Evolutionary conservation across 2,888 invertebrate genomes (phyloP), one percentile per base, ranked within the genome.

Genomic region (Choristoneura rosaceana): DNA sequence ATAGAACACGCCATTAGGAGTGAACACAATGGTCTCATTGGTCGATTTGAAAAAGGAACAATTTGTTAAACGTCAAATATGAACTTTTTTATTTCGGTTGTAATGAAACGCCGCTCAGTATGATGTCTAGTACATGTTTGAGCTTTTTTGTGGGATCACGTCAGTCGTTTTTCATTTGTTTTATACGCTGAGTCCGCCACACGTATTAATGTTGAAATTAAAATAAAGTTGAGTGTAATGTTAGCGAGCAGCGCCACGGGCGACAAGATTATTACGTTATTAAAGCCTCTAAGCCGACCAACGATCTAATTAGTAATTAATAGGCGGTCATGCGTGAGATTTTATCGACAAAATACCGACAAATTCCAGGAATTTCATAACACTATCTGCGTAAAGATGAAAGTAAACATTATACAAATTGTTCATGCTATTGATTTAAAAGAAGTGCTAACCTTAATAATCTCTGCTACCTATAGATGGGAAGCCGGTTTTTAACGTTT

Each of bases 1-100:
- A 94, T 93, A 92, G 94, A 93, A 91, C 93, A 90, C 90, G 92
- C 93, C 92, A 93, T 93, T 93, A 94, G 91, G 90, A 92, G 82
- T 85, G 92, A 91, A 90, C 90, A 93, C 93, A 94, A 93, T 93
- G 84, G 93, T 92, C 92, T 92, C 94, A 93, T 94, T 93, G 93
- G 94, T 92, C 88, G 93, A 94, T 94, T 93, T 94, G 89, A 94
- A 94, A 94, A 94, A 93, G 93, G 93, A 93, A 93, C 93, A 93
- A 94, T 94, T 94, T 94, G 94, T 94, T 94, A 93, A 92, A 93
- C 93, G 94, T 93, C 94, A 93, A 93, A 93, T 93, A 92, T 93
- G 91, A 93, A 91, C 88, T 92, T 93, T 90, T 93, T 90, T 91
- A 89, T 92, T 91, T 90, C 86, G 87, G 88, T 86, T 90, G 91